Base-by-base conservation (phyloP, 2,797 vertebrate genomes). In the Microchirus variegatus region DNA sequence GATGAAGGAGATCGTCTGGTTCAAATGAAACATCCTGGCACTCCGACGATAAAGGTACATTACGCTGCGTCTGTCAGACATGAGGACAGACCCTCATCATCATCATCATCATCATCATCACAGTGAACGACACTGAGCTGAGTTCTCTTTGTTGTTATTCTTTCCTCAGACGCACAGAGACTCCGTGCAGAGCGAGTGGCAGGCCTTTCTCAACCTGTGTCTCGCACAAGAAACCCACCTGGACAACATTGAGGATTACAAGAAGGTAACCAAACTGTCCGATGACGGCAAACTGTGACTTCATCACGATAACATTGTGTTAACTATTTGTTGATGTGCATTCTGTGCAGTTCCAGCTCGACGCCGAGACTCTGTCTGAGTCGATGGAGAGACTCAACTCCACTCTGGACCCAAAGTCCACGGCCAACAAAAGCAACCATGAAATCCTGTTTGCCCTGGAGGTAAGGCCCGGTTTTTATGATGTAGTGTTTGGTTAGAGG, bases 221-320 rank as follows among this genome's bases (percentile, higher is more conserved):
- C 90, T 96, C 70, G 96, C 96, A 48, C 95, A 98, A 82, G 96
- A 98, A 68, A 86, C 79, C 11, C 97, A 98, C 10, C 88, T 99
- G 85, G 92, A 94, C 82, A 95, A 85, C 0, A 82, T 96, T 35
- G 94, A 96, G 53, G 87, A 77, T 22, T 98, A 97, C 56, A 96
- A 86, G 78, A 95, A 93, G 94, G 97, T 98, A 91, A 6, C 13
- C 5, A 3, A 26, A 12, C 16, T 12, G 26, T 18, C n/a, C n/a
- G 2, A 56, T 3, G 1, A 1, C 38, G 8, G 10, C 4, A 9
- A 56, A 4, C 40, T 5, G 0, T 12, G 0, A 22, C 40, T 4
- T 2, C 51, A 44, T 15, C 4, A 3, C 9, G 11, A 15, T 5
- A 9, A 15, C 0, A 4, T 38, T 41, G 3, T 7, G 3, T 2